These are phyloP conservation scores for Ceratothoa steindachneri DNA, from an alignment of 2,888 invertebrate genomes.

Conservation along the genomic window DNA sequence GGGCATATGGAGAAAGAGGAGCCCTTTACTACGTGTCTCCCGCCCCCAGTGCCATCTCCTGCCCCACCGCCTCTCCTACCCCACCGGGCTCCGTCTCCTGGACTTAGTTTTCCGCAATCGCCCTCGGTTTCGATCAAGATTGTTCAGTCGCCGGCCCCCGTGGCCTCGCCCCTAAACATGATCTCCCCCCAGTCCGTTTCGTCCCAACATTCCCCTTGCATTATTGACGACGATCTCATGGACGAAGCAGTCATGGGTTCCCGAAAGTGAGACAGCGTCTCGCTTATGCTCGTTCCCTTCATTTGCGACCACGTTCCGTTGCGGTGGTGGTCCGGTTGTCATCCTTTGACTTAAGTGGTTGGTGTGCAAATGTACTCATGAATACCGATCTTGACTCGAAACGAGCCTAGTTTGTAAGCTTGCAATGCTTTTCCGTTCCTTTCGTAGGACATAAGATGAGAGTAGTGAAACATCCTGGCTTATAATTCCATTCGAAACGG, in stretches of 20 bases:
- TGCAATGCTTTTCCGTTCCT: too few species aligned
- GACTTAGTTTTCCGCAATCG: constrained; percentile 57
- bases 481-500: too few species aligned
- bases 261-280: constrained; percentile 61
- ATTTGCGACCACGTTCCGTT: too few species aligned
- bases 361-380: too few species aligned
- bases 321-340: neutral
- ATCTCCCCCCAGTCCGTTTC: constrained; percentile 57
- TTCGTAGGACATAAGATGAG: too few species aligned
- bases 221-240: constrained; percentile 85
- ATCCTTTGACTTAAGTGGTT: neutral
- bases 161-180: constrained; percentile 53
- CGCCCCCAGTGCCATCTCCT: neutral
- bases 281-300: too few species aligned
- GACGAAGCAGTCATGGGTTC: constrained; percentile 78
- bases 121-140: constrained; percentile 71
- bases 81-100: constrained; percentile 52
- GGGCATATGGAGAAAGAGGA: neutral
- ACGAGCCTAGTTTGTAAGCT: too few species aligned
- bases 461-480: too few species aligned
- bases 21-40: neutral
- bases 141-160: constrained; percentile 71
- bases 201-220: constrained; percentile 64
- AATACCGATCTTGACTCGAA: too few species aligned
- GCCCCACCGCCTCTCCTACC: constrained; percentile 42